These are phyloP conservation scores for Paedocypris micromegethes DNA, from an alignment of 2,797 vertebrate species.

Conservation along the genomic window DNA sequence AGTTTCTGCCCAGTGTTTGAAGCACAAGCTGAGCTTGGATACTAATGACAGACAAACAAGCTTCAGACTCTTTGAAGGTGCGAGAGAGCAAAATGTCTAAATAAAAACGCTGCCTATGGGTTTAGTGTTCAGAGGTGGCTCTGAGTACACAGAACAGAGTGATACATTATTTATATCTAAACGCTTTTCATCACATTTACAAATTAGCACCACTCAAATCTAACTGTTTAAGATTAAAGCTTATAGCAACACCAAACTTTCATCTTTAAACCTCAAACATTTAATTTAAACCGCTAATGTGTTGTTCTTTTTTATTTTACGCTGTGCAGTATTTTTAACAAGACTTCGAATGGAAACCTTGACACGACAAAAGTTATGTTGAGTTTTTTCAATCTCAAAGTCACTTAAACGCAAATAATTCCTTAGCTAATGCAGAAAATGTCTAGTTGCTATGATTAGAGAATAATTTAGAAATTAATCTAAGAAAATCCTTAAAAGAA, in stretches of 20 bases:
- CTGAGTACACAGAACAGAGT: slow-evolving; percentile 67
- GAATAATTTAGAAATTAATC: too few relatives aligned
- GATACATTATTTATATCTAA: slow-evolving; percentile 75
- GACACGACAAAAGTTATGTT: too few relatives aligned
- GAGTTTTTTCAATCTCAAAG: too few relatives aligned
- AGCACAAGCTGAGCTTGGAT: slow-evolving; percentile 9
- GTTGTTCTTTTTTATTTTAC: slow-evolving; percentile 30
- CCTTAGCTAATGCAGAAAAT: too few relatives aligned
- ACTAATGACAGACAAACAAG: slow-evolving; percentile 40
- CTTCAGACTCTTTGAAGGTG: slow-evolving; percentile 17
- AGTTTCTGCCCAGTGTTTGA: slow-evolving; percentile 31
- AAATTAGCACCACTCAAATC: slow-evolving; percentile 69
- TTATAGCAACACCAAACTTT: slow-evolving; percentile 53
- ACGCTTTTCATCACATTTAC: slow-evolving; percentile 67
- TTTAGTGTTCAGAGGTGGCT: slow-evolving; percentile 73
- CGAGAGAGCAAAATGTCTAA: slow-evolving; percentile 63
- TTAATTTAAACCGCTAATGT: slow-evolving; percentile 62
- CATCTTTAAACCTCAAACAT: slow-evolving; percentile 47
- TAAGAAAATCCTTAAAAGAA: too few relatives aligned
- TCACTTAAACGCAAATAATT: too few relatives aligned
- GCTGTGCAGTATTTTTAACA: too few relatives aligned
- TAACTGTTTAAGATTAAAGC: slow-evolving; percentile 70
- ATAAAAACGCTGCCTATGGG: slow-evolving; percentile 63
- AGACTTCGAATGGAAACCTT: too few relatives aligned
- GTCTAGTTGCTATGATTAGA: too few relatives aligned